Conservation (phyloP, 37 sponge, comb jelly and placozoan genomes). For the Eunapius fragilis region DNA sequence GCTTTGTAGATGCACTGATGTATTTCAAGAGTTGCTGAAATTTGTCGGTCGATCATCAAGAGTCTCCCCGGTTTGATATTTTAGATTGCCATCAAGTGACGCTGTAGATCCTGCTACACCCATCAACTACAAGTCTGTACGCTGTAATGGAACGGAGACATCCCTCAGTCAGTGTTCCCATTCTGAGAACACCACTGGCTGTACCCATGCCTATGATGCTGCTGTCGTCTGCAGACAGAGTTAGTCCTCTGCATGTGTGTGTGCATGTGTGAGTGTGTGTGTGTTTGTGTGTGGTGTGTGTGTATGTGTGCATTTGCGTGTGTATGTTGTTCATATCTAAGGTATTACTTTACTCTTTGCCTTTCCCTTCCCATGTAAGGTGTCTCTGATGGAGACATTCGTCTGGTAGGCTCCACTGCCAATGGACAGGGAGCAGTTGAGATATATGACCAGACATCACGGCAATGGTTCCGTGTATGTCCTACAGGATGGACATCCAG, state of each 20-base stretch:
- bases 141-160: slow-evolving; percentile 16
- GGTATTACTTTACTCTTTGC: no score
- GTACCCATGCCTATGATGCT: slow-evolving; percentile 19
- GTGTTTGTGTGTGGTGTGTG: not conserved
- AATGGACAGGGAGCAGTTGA: slow-evolving; percentile 43
- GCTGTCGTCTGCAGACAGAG: slow-evolving; percentile 43
- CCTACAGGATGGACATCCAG: slow-evolving; percentile 10
- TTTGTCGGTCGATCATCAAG: no score
- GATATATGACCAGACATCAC: not conserved
- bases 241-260: slow-evolving; percentile 11
- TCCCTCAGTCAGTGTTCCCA: not conserved
- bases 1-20: no score
- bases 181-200: not conserved
- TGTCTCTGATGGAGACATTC: slow-evolving; percentile 23
- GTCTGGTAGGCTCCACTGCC: slow-evolving; percentile 21
- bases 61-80: not conserved
- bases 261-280: slow-evolving; percentile 8
- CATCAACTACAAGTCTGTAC: slow-evolving; percentile 1
- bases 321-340: not conserved
- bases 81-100: not conserved
- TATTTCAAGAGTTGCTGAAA: no score
- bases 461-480: not conserved
- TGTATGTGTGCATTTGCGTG: not conserved
- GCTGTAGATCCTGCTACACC: not conserved
- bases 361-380: not conserved